Evolutionary conservation across 2,113 vertebrate species (phyloP).

Genomic region (Phyllostomus discolor): DNA sequence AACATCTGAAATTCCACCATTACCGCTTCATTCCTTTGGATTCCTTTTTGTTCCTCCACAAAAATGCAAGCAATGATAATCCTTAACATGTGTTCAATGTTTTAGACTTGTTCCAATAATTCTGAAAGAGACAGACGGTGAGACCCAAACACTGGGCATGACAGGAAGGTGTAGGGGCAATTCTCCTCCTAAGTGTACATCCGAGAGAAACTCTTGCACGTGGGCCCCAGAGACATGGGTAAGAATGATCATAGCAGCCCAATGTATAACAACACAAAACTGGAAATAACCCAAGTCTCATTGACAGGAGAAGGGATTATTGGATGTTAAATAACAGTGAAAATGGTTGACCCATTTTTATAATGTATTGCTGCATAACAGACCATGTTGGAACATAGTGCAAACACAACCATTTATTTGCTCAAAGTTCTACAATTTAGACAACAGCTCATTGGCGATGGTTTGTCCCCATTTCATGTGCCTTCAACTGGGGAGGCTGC

Average conservation of each 20-base stretch:
- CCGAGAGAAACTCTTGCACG: not conserved
- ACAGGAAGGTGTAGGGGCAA: not conserved
- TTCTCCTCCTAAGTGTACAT: not conserved
- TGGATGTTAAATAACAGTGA: not conserved
- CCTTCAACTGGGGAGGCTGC: not conserved
- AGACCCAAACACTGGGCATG: not conserved
- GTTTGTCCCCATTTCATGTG: not conserved
- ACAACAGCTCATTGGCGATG: not conserved
- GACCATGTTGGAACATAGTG: not conserved
- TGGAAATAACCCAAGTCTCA: not conserved
- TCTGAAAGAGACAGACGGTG: not conserved
- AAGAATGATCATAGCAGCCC: not conserved
- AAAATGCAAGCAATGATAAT: conserved; percentile 10
- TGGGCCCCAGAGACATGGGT: not conserved
- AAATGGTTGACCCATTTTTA: not conserved
- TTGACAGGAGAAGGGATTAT: not conserved
- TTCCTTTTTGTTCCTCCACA: not conserved
- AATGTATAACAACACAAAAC: not conserved
- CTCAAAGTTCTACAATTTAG: not conserved
- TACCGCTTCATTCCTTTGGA: conserved; percentile 15
- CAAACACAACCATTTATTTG: not conserved
- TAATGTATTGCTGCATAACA: not conserved
- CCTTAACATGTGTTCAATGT: not conserved
- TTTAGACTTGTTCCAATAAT: not conserved
- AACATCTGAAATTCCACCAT: not conserved